Conservation (phyloP, 2,888 invertebrate species). For the Drosophila sordidula region DNA sequence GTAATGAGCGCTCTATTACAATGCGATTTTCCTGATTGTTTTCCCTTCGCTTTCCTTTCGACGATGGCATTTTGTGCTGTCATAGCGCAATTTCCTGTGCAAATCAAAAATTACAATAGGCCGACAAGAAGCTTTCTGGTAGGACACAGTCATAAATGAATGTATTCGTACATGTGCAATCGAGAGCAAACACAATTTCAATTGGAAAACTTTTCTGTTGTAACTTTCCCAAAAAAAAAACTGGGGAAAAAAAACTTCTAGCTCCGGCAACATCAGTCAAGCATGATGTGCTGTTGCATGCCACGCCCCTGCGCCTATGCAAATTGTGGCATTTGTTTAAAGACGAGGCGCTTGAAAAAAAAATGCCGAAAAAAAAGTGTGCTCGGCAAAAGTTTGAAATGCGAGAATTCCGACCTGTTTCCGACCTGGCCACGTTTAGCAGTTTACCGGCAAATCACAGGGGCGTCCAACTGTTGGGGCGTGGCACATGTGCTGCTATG, state of each 20-base stretch:
- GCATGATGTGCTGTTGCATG: constrained; percentile 26
- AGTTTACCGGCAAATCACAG: constrained; percentile 76
- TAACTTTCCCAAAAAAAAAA: constrained; percentile 41
- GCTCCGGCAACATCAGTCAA: constrained; percentile 58
- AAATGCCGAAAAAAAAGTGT: constrained; percentile 14
- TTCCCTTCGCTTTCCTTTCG: constrained; percentile 12
- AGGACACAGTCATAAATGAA: constrained; percentile 45
- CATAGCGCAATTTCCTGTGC: constrained; percentile 48
- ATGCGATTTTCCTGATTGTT: constrained; percentile 11
- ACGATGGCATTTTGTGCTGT: constrained; percentile 20
- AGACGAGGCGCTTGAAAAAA: constrained; percentile 31
- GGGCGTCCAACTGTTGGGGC: constrained; percentile 46
- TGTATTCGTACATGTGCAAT: constrained; percentile 38
- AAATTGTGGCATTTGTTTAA: constrained; percentile 64
- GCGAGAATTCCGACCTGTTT: constrained; percentile 51
- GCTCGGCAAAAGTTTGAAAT: constrained; percentile 51
- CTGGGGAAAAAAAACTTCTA: constrained; percentile 10
- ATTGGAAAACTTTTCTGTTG: constrained; percentile 71
- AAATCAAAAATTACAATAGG: constrained; percentile 61
- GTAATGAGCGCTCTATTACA: constrained; percentile 42
- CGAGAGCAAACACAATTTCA: constrained; percentile 68
- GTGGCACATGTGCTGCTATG: constrained; percentile 37
- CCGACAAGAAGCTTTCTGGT: constrained; percentile 10
- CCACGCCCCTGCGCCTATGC: constrained; percentile 33
- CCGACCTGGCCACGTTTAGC: constrained; percentile 70